Conservation (phyloP, 2,113 vertebrate genomes). For the Chaetodon auriga region DNA sequence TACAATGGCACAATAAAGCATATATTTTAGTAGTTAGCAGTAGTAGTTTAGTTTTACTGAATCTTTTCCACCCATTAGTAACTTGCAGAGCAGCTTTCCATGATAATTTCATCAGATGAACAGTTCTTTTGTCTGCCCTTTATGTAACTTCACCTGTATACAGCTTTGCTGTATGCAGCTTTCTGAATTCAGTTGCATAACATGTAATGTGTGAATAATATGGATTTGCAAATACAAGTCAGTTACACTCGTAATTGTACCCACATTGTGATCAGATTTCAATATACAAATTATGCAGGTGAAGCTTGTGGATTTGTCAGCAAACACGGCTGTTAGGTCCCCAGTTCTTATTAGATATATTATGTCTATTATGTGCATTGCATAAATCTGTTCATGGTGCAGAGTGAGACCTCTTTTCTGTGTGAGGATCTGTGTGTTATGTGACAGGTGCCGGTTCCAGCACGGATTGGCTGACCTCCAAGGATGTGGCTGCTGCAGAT, state of each 20-base stretch:
- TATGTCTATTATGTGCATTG: no score
- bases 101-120: not conserved
- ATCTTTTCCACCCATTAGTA: constrained; percentile 11
- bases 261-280: not conserved
- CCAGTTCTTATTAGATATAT: no score
- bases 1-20: not conserved
- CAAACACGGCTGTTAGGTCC: no score
- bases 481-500: no score
- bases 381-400: no score
- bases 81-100: not conserved
- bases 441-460: no score
- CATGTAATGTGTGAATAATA: not conserved
- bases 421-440: no score
- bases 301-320: not conserved
- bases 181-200: not conserved
- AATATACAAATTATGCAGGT: not conserved
- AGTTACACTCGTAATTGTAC: not conserved
- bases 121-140: not conserved
- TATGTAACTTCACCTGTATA: not conserved
- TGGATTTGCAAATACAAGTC: not conserved
- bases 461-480: no score
- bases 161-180: not conserved
- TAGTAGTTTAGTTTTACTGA: not conserved
- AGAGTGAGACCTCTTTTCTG: no score
- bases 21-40: not conserved